Base-by-base conservation (phyloP, 2,888 invertebrate species). In the Cheilosia grossa region DNA sequence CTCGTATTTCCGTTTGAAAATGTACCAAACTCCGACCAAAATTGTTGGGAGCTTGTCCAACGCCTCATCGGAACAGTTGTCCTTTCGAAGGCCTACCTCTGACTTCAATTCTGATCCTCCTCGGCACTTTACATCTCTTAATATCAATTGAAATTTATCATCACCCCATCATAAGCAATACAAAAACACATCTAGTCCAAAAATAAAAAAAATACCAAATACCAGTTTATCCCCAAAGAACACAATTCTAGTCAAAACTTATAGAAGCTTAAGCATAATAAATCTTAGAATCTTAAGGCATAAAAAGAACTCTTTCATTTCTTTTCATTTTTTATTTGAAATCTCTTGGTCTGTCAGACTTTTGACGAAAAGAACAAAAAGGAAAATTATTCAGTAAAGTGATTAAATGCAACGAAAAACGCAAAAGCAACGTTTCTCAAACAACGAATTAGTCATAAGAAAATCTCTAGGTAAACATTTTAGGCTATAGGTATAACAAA, bases 371-470 rank as follows among this genome's bases (percentile, higher is more conserved):
- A 89, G 90, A 90, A 89, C 89, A 74, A 77, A n/a, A 80, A 74
- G 42, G 59, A 58, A 58, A 78, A 61, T 91, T 91, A 89, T 90
- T 89, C 87, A 88, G 91, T 88, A 90, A 89, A 90, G 89, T 90
- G 90, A 88, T 87, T 87, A 87, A 87, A 89, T 87, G 87, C 88
- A 89, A 89, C 88, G 88, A 87, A 88, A 78, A 87, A 88, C 88
- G 88, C 89, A 89, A 88, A 91, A 91, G 92, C 92, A 92, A 92
- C 90, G 92, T 92, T 92, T 92, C 92, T 90, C 90, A 92, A 89
- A 92, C 92, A 92, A 92, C 92, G 92, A 92, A 92, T 90, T 92
- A 92, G 91, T 89, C 88, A 72, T 91, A 91, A 91, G 91, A 87
- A 88, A 83, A 72, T 53, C 51, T 83, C 64, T 87, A 82, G 80